Percentiles rank a stretch among this genome's conserved stretches.
phyloP scores from a whole-genome alignment of 2,113 vertebrate genomes.

The Campylorhamphus procurvoides region DNA sequence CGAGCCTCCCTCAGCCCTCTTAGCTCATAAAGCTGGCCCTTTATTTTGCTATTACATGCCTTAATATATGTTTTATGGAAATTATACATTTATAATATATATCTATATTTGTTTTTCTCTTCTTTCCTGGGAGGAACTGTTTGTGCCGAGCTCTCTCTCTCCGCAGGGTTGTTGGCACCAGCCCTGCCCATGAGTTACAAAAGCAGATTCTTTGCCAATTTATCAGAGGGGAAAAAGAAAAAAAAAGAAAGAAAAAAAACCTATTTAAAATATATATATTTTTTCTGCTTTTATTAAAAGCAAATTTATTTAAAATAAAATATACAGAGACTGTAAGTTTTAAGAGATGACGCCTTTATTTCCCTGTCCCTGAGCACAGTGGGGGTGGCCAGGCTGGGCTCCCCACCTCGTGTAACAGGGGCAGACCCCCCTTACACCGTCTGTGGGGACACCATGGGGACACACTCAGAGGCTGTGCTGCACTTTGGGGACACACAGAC shows the following conservation, averaged over 20 bases:
- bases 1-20: neutral
- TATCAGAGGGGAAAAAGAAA: slow-evolving; percentile 12
- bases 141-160: neutral
- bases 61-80: slow-evolving; percentile 82
- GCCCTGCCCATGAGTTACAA: neutral
- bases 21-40: slow-evolving; percentile 76
- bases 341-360: slow-evolving; percentile 54
- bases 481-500: fast-evolving
- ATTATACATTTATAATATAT: slow-evolving; percentile 68
- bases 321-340: slow-evolving; percentile 57
- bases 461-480: neutral
- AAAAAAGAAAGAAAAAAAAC: neutral
- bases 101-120: slow-evolving; percentile 63
- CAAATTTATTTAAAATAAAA: slow-evolving; percentile 77
- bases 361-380: neutral
- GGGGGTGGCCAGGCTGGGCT: neutral
- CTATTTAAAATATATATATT: slow-evolving; percentile 73
- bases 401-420: neutral
- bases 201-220: slow-evolving; percentile 48
- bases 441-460: neutral
- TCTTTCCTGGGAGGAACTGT: slow-evolving; percentile 40
- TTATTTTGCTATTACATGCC: slow-evolving; percentile 82
- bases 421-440: neutral
- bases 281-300: slow-evolving; percentile 80
- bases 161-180: neutral